phyloP scores from a whole-genome alignment of 2,797 vertebrate genomes.

The Lithobates sylvaticus region DNA sequence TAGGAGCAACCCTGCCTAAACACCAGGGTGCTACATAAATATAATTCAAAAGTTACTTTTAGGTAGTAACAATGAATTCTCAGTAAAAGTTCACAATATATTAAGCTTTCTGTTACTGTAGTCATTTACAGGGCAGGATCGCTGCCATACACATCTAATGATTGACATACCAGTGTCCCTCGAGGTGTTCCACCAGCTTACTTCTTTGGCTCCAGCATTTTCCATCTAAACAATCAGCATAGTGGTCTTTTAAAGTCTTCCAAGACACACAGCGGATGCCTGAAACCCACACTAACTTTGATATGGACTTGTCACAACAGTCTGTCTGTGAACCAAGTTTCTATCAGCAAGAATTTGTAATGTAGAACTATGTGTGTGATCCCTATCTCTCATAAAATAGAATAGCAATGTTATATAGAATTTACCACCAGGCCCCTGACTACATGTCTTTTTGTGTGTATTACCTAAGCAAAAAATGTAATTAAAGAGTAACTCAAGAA shows the following conservation, averaged over 20 bases:
- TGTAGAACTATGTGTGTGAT: no score
- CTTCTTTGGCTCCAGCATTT: background rate
- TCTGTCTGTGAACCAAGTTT: background rate
- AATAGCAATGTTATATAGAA: no score
- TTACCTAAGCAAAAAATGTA: no score
- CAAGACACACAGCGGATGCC: background rate
- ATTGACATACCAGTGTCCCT: background rate
- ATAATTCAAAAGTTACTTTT: no score
- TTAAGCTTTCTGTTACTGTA: background rate
- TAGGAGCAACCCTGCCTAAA: no score
- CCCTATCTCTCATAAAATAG: no score
- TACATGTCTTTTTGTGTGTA: no score
- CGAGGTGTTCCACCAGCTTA: background rate
- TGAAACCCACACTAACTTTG: background rate
- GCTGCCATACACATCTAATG: background rate
- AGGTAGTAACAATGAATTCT: no score
- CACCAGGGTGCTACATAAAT: no score
- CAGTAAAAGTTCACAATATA: background rate
- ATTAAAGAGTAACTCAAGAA: no score
- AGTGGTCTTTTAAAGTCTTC: conserved; percentile 12
- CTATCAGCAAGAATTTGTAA: background rate
- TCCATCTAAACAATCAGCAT: conserved; percentile 1
- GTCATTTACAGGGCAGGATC: background rate
- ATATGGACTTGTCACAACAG: background rate
- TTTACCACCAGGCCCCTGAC: no score